phyloP scores from a whole-genome alignment of 2,113 vertebrate species.

The Falcunculus frontatus region DNA sequence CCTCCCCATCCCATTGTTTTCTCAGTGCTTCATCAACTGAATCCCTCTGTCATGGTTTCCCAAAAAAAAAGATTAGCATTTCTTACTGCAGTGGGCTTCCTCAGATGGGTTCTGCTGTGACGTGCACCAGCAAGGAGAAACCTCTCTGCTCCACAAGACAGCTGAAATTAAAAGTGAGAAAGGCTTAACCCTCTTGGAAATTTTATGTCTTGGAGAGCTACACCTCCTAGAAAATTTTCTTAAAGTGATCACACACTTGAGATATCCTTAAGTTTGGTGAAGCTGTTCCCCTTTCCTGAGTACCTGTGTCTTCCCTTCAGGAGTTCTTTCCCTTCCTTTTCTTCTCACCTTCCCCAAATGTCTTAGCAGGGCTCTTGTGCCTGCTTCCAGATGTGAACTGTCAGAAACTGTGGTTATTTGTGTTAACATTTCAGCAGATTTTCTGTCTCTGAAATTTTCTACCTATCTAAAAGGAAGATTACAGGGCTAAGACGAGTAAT shows the following conservation, averaged over 20 bases:
- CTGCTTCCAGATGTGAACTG: background rate
- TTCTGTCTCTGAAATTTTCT: background rate
- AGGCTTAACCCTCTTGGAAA: background rate
- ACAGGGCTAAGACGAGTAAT: background rate
- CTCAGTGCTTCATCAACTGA: background rate
- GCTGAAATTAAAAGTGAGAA: background rate
- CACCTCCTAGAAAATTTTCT: background rate
- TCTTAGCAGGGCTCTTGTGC: background rate
- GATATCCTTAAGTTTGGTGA: background rate
- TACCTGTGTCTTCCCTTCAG: background rate
- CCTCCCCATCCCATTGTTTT: background rate
- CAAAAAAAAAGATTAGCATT: background rate
- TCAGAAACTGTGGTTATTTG: background rate
- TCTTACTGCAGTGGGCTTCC: fast-evolving
- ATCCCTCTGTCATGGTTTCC: background rate
- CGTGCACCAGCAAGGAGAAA: fast-evolving
- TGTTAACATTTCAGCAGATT: background rate
- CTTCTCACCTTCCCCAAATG: background rate
- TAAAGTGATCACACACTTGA: no score
- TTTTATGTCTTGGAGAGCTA: background rate
- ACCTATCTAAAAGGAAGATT: background rate
- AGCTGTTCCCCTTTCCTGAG: background rate
- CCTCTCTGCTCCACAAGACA: background rate
- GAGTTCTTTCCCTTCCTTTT: background rate
- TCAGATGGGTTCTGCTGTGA: background rate